Evolutionary conservation across 2,888 invertebrate species (phyloP), one percentile per base, ranked within the genome.

Genomic region (Drosophila nr. medialis): DNA sequence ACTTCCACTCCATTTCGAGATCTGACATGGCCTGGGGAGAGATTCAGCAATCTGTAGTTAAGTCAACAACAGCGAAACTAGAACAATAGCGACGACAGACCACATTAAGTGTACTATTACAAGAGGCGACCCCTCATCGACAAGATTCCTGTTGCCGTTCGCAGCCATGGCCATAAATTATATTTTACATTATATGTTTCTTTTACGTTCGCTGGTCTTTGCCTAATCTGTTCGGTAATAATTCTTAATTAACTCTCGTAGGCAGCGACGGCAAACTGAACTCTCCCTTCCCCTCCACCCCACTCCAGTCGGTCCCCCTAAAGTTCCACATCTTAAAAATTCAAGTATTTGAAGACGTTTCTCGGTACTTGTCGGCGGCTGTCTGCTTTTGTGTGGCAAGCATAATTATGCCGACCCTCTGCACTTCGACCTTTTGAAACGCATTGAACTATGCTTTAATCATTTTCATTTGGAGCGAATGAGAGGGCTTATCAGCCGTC

Each of bases 241-340:
- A 85, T 85, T 87, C 87, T 85, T 85, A 85, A 85, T 85, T 85
- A 85, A 79, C 83, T 79, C 69, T 66, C 58, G 64, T n/a, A 4
- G 71, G 58, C 50, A 64, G 50, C 68, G 24, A 2, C 11, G 21
- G 51, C 21, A 36, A 53, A 53, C 4, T 15, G 27, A 42, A 11
- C 15, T 7, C 15, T 3, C 1, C 21, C 3, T 11, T 36, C 36
- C 36, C 34, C 15, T 2, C 11, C 42, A 18, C 40, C 11, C 4
- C 5, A 38, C 40, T n/a, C 7, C 11, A 4, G 2, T 10, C 40
- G 4, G 4, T 0, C 40, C 4, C 4, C 1, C 32, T 0, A 15
- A 36, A 18, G 34, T 36, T 54, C 11, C 24, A 11, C 24, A 18
- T 18, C 53, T 27, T 21, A 7, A 24, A n/a, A 24, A 53, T 40